Evolutionary conservation across 2,113 vertebrate species (phyloP).

Genomic region (Rhabdomys dilectus): DNA sequence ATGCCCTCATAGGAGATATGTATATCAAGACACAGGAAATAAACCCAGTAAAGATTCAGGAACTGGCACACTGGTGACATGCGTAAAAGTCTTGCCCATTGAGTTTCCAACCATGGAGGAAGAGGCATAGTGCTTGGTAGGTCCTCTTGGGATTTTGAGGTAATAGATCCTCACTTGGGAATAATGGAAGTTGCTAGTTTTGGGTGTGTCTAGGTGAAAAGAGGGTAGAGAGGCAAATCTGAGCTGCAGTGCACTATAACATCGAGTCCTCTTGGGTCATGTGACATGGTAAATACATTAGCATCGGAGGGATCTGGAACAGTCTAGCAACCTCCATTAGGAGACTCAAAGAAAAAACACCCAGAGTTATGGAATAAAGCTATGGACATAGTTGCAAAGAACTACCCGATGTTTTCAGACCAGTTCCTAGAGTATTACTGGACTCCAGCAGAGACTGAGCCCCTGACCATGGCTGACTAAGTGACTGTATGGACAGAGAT

Average conservation of each 20-base stretch:
- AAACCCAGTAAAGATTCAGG: neutral
- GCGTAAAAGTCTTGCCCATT: neutral
- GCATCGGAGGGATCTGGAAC: neutral
- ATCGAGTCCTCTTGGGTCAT: neutral
- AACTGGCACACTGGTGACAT: neutral
- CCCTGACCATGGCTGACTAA: neutral
- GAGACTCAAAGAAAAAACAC: neutral
- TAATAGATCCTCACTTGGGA: neutral
- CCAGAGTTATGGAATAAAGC: neutral
- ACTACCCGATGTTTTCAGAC: neutral
- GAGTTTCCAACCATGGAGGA: neutral
- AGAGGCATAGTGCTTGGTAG: neutral
- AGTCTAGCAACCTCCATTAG: neutral
- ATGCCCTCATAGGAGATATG: neutral
- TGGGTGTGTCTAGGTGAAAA: constrained; percentile 29
- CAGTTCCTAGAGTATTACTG: neutral
- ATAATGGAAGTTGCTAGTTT: neutral
- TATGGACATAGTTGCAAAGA: neutral
- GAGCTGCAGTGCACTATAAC: neutral
- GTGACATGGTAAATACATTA: neutral
- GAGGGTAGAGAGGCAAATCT: neutral
- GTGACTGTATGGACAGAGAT: neutral
- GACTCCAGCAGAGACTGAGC: neutral
- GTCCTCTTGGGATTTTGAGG: constrained; percentile 7
- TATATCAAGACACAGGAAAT: neutral